phyloP scores from a whole-genome alignment of 1,140 invertebrate species.

The Orius insidiosus region DNA sequence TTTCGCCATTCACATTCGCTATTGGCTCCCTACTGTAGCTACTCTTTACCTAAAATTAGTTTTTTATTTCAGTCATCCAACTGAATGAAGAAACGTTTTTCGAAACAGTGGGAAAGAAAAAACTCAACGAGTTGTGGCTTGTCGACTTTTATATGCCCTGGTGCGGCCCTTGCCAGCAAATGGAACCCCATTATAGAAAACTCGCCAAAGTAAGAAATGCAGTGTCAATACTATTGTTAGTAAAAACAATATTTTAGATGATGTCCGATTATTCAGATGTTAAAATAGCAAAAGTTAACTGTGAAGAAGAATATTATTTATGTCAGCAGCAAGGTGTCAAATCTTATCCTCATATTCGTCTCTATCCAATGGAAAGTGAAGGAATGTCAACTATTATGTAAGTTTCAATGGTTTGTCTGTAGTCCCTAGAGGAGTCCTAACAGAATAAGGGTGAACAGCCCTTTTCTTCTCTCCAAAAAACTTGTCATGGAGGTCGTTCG shows the following conservation, averaged over 20 bases:
- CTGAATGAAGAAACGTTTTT: constrained; percentile 38
- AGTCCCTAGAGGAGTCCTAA: neutral
- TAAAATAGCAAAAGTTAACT: constrained; percentile 50
- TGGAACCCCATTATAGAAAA: constrained; percentile 39
- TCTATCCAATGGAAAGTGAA: constrained; percentile 39
- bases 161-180: constrained; percentile 48
- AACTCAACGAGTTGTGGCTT: constrained; percentile 34
- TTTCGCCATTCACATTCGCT: too few relatives aligned
- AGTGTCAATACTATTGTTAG: neutral
- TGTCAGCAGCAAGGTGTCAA: constrained; percentile 39
- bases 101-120: constrained; percentile 31
- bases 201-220: constrained; percentile 27
- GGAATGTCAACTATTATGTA: constrained; percentile 32
- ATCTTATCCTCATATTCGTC: constrained; percentile 51
- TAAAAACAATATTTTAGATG: constrained; percentile 24
- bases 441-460: too few relatives aligned
- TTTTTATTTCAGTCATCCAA: constrained; percentile 34
- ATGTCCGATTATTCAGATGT: constrained; percentile 30
- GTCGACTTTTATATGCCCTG: constrained; percentile 52
- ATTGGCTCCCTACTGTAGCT: too few relatives aligned
- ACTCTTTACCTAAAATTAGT: too few relatives aligned
- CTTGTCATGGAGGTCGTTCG: too few relatives aligned
- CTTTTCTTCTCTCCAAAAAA: too few relatives aligned
- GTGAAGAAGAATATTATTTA: constrained; percentile 35
- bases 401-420: too few relatives aligned